Evolutionary conservation across 2,888 invertebrate genomes (phyloP).

Genomic region (Tiliacea aurago): DNA sequence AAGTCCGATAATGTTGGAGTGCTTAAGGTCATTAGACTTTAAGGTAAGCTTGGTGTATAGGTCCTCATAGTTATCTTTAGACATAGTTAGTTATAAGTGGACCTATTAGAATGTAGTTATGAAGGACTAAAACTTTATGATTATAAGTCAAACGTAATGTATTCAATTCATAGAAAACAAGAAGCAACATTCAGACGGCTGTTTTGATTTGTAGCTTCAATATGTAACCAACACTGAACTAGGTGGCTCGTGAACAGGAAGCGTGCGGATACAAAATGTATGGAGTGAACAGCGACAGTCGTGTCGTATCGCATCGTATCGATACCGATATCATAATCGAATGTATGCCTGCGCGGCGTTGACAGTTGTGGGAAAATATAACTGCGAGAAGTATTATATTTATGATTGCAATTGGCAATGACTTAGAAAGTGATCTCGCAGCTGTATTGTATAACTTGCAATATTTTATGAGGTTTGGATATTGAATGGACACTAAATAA

Average conservation of each 20-base stretch:
- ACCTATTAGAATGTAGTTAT: slow-evolving; percentile 38
- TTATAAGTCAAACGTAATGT: not conserved
- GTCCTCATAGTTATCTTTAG: slow-evolving; percentile 17
- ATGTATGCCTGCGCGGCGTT: slow-evolving; percentile 46
- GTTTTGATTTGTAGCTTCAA: slow-evolving; percentile 31
- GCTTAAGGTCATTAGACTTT: not conserved
- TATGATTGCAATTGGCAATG: slow-evolving; percentile 18
- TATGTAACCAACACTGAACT: slow-evolving; percentile 35
- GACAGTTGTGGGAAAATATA: slow-evolving; percentile 52
- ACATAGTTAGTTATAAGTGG: slow-evolving; percentile 5
- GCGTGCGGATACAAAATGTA: slow-evolving; percentile 48
- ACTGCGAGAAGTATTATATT: slow-evolving; percentile 9
- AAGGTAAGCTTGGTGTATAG: not conserved
- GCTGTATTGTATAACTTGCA: slow-evolving; percentile 11
- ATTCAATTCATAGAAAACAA: slow-evolving; percentile 20
- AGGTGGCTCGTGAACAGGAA: slow-evolving; percentile 50
- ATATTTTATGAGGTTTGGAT: slow-evolving; percentile 37
- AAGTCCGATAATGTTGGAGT: slow-evolving; percentile 23
- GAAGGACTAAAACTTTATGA: slow-evolving; percentile 33
- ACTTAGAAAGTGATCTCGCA: slow-evolving; percentile 16
- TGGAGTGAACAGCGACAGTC: slow-evolving; percentile 30
- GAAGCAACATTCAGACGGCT: slow-evolving; percentile 20
- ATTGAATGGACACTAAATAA: slow-evolving; percentile 14
- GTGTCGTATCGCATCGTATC: slow-evolving; percentile 24
- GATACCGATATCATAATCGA: slow-evolving; percentile 53